phyloP scores from a whole-genome alignment of 1,140 invertebrate genomes.

The Dinothrombium tinctorium region DNA sequence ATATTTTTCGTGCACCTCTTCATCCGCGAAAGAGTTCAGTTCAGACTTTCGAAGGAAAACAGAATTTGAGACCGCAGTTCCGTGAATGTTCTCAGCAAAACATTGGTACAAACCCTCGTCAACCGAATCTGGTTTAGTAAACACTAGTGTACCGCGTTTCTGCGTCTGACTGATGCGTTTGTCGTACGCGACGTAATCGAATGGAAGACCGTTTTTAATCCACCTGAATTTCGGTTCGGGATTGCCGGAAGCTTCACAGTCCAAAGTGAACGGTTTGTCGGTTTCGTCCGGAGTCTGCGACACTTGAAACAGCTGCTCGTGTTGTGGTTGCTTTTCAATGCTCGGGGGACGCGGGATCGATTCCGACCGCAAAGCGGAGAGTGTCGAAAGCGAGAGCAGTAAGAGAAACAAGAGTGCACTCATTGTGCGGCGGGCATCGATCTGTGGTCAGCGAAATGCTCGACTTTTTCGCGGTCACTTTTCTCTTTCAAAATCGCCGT shows the following conservation, averaged over 20 bases:
- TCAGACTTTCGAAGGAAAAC: conserved; percentile 86
- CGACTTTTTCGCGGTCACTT: too few relatives aligned
- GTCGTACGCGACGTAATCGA: conserved; percentile 65
- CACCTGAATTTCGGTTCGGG: conserved; percentile 72
- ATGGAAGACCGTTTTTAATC: conserved; percentile 85
- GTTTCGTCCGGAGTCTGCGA: conserved; percentile 44
- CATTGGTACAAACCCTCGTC: conserved; percentile 86
- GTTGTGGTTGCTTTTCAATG: conserved; percentile 70
- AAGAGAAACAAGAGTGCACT: too few relatives aligned
- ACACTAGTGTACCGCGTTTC: conserved; percentile 67
- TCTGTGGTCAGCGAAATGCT: too few relatives aligned
- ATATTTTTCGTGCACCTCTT: conserved; percentile 17
- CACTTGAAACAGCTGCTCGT: conserved; percentile 74
- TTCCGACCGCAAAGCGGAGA: too few relatives aligned
- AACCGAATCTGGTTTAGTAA: conserved; percentile 61
- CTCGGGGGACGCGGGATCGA: too few relatives aligned
- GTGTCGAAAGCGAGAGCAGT: too few relatives aligned
- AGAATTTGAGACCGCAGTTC: conserved; percentile 73
- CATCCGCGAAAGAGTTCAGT: conserved; percentile 68
- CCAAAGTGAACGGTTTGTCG: conserved; percentile 77
- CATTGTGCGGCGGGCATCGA: too few relatives aligned
- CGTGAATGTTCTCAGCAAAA: conserved; percentile 82
- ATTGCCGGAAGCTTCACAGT: conserved; percentile 79
- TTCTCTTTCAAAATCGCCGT: too few relatives aligned
- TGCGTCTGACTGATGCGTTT: conserved; percentile 77